Percentiles rank a stretch among this genome's conserved stretches.
phyloP scores from a whole-genome alignment of 2,797 vertebrate species.

The Melanotaenia trifasciata region DNA sequence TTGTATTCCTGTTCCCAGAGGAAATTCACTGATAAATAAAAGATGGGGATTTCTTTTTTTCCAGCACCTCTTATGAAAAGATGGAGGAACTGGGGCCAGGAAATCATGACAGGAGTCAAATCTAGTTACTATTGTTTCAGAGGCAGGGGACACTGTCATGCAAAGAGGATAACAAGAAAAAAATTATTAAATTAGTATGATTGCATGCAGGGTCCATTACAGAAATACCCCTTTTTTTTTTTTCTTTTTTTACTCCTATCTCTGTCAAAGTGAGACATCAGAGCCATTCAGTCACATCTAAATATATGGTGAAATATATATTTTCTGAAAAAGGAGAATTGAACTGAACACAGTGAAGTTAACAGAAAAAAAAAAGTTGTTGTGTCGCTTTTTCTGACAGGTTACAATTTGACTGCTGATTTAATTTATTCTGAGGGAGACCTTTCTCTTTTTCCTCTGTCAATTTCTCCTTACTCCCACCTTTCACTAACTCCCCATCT shows the following conservation, averaged over 20 bases:
- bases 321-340: constrained; percentile 2
- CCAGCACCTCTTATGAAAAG: neutral
- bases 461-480: neutral
- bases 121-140: constrained; percentile 46
- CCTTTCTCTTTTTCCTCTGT: constrained; percentile 3
- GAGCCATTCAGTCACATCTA: constrained; percentile 41
- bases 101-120: constrained; percentile 64
- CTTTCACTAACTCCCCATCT: constrained; percentile 35
- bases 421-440: constrained; percentile 39
- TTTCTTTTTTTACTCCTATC: constrained; percentile 23
- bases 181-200: constrained; percentile 29
- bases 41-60: constrained; percentile 30
- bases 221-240: too few relatives aligned
- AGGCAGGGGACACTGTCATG: constrained; percentile 42
- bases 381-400: constrained; percentile 54
- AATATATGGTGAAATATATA: constrained; percentile 30
- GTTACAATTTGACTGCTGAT: constrained; percentile 16
- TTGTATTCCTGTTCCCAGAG: constrained; percentile 63
- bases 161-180: constrained; percentile 27
- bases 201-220: constrained; percentile 34
- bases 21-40: constrained; percentile 73
- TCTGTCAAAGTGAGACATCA: constrained; percentile 33
- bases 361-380: neutral
- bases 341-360: constrained; percentile 6
- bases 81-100: constrained; percentile 1